Evolutionary conservation across 2,888 invertebrate genomes (phyloP).

Genomic region (Drosophila nigritarsus): DNA sequence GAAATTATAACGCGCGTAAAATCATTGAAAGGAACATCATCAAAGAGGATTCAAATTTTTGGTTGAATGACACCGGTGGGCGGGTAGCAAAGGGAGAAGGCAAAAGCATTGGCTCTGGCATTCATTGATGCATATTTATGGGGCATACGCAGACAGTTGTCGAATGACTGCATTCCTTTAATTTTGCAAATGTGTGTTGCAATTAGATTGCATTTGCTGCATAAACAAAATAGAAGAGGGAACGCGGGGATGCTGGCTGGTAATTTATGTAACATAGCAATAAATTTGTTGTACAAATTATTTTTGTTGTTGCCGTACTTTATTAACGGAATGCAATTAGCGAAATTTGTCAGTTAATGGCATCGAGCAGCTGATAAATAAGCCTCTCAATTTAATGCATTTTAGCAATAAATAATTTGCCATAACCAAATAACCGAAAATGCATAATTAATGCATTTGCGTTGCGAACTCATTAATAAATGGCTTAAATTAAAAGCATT

Average conservation of each 20-base stretch:
- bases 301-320: constrained; percentile 52
- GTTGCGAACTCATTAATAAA: constrained; percentile 72
- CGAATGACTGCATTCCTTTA: constrained; percentile 69
- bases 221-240: constrained; percentile 23
- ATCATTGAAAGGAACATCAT: constrained; percentile 53
- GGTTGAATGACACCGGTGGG: neutral
- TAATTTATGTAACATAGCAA: constrained; percentile 62
- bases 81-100: neutral
- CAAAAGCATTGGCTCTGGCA: constrained; percentile 16
- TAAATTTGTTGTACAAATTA: constrained; percentile 52
- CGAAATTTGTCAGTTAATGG: constrained; percentile 79
- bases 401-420: constrained; percentile 74
- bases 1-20: constrained; percentile 74
- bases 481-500: constrained; percentile 66
- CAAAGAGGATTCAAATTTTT: constrained; percentile 38
- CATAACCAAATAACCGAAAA: constrained; percentile 38
- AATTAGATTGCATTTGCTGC: constrained; percentile 64
- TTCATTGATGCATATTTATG: constrained; percentile 65
- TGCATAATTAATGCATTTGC: constrained; percentile 60
- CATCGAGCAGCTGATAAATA: constrained; percentile 79
- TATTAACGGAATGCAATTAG: constrained; percentile 80
- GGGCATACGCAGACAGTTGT: constrained; percentile 71
- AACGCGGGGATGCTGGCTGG: neutral
- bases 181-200: constrained; percentile 57
- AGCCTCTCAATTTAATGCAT: constrained; percentile 82